phyloP scores from a whole-genome alignment of 2,113 vertebrate genomes.

The Nymphicus hollandicus region DNA sequence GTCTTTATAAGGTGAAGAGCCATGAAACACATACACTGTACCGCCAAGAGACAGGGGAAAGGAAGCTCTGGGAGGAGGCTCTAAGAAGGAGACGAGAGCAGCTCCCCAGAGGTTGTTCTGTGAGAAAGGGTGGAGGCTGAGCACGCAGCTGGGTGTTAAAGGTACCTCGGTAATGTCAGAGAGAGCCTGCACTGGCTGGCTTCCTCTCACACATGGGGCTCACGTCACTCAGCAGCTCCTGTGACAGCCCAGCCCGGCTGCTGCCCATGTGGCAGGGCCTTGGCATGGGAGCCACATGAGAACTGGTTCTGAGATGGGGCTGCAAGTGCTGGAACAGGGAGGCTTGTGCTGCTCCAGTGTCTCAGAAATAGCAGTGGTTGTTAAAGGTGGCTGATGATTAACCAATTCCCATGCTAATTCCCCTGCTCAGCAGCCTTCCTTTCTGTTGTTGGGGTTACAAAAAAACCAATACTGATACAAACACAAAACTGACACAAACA shows the following conservation, averaged over 20 bases:
- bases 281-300: neutral
- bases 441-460: neutral
- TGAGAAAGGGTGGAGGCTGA: neutral
- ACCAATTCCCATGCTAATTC: neutral
- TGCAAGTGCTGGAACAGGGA: neutral
- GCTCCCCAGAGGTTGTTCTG: neutral
- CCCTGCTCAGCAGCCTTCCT: neutral
- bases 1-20: neutral
- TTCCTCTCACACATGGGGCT: slow-evolving; percentile 14
- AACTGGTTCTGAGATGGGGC: neutral
- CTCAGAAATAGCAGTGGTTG: neutral
- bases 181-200: neutral
- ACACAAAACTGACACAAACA: neutral
- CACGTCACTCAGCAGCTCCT: slow-evolving; percentile 22
- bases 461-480: neutral
- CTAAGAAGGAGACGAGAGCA: neutral
- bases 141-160: neutral
- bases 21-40: neutral
- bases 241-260: neutral
- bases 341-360: neutral
- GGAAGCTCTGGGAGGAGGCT: neutral
- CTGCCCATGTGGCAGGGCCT: neutral
- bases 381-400: neutral
- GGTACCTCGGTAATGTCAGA: neutral
- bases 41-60: neutral